Evolutionary conservation across 2,113 vertebrate species (phyloP).

Genomic region (Podarcis cretensis): DNA sequence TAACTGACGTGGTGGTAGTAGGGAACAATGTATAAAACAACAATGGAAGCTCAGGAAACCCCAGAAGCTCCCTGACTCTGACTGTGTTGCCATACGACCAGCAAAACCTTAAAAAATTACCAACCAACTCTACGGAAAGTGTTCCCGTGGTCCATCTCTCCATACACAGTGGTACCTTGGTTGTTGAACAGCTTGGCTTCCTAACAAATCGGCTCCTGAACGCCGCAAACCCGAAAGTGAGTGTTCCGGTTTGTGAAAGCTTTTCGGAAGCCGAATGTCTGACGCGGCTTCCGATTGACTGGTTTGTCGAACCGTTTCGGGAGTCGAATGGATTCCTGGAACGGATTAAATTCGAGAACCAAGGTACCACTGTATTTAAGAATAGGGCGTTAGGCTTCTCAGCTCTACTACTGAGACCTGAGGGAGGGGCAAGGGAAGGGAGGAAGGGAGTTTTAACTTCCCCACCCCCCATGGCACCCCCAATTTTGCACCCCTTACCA

Average conservation of each 20-base stretch:
- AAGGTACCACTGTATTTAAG: neutral
- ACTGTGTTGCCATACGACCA: neutral
- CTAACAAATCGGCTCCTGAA: too few relatives aligned
- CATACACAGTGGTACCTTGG: too few relatives aligned
- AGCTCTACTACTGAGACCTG: neutral
- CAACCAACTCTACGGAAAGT: neutral
- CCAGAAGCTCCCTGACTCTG: neutral
- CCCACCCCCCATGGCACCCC: neutral
- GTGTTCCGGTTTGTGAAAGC: too few relatives aligned
- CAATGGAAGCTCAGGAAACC: neutral
- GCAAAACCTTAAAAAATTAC: neutral
- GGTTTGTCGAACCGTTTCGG: too few relatives aligned
- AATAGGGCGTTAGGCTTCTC: too few relatives aligned
- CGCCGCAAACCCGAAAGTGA: too few relatives aligned
- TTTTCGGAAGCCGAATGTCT: too few relatives aligned
- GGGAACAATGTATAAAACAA: neutral
- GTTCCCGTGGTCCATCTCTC: neutral
- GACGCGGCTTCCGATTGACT: too few relatives aligned
- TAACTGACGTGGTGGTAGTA: neutral
- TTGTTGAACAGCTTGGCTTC: too few relatives aligned
- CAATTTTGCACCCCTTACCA: conserved; percentile 80
- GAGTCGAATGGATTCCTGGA: too few relatives aligned
- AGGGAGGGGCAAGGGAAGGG: neutral
- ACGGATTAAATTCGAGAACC: too few relatives aligned
- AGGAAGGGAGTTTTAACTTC: neutral